Evolutionary conservation across 2,113 vertebrate genomes (phyloP).

Genomic region (Charina bottae): DNA sequence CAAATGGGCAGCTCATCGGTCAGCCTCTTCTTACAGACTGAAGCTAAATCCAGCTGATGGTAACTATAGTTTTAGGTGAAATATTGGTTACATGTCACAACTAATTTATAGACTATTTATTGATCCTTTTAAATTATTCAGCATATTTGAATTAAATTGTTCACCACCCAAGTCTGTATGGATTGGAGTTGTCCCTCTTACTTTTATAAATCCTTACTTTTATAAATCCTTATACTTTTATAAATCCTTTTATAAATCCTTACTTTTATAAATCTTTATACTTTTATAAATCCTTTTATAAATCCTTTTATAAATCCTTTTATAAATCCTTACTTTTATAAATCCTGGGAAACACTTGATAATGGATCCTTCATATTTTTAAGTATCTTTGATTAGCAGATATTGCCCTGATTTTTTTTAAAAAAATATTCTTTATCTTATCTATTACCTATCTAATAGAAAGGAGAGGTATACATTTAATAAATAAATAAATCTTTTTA

Average conservation of each 20-base stretch:
- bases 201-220: not conserved
- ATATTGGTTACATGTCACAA: not conserved
- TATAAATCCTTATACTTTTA: not conserved
- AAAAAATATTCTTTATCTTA: not conserved
- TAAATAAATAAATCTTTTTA: not conserved
- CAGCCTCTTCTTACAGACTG: slow-evolving; percentile 93
- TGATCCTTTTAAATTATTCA: not conserved
- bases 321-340: not conserved
- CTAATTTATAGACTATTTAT: not conserved
- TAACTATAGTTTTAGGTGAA: slow-evolving; percentile 53
- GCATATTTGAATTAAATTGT: not conserved
- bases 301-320: not conserved
- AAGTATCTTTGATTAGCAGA: not conserved
- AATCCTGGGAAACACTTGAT: not conserved
- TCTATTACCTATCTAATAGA: too few relatives aligned
- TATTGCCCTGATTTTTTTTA: not conserved
- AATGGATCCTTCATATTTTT: not conserved
- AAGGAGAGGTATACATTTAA: not conserved
- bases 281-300: not conserved
- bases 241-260: not conserved
- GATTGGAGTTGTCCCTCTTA: not conserved
- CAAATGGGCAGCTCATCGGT: slow-evolving; percentile 87
- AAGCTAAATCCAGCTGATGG: slow-evolving; percentile 88
- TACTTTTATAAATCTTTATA: not conserved
- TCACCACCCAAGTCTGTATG: not conserved